Conservation (phyloP, 2,888 invertebrate genomes). For the Metopia argyrocephala region DNA sequence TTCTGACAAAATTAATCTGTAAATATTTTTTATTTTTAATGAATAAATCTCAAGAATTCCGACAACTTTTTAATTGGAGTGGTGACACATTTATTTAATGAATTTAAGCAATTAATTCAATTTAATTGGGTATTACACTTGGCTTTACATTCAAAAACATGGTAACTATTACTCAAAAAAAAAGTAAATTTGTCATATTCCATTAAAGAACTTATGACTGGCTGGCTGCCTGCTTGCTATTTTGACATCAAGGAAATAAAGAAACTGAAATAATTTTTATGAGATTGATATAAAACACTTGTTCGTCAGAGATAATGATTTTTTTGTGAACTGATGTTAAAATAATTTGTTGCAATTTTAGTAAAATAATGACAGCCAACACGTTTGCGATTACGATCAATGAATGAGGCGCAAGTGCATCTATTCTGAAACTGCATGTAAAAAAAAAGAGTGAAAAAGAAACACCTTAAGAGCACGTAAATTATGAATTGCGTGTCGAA, state of each 20-base stretch:
- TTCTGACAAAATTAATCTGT: neutral
- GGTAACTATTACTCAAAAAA: neutral
- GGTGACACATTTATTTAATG: slow-evolving; percentile 44
- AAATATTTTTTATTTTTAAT: too few relatives aligned
- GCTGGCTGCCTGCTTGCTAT: neutral
- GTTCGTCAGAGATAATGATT: neutral
- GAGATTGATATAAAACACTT: neutral
- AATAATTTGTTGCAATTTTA: slow-evolving; percentile 7
- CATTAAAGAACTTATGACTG: slow-evolving; percentile 27
- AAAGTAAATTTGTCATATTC: slow-evolving; percentile 46
- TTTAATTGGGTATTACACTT: slow-evolving; percentile 46
- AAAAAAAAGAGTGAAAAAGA: neutral
- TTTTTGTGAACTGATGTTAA: neutral
- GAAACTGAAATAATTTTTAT: slow-evolving; percentile 1
- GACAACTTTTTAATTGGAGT: neutral
- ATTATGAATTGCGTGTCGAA: slow-evolving; percentile 47
- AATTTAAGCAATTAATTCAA: slow-evolving; percentile 42
- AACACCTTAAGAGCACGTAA: slow-evolving; percentile 15
- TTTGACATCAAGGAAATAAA: slow-evolving; percentile 1
- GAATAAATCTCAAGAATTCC: neutral
- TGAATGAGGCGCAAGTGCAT: neutral
- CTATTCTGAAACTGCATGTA: neutral
- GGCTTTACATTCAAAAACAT: slow-evolving; percentile 25
- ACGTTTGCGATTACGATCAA: neutral
- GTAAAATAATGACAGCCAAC: slow-evolving; percentile 12